Base-by-base conservation (phyloP, 2,113 vertebrate species). In the Excalfactoria chinensis region DNA sequence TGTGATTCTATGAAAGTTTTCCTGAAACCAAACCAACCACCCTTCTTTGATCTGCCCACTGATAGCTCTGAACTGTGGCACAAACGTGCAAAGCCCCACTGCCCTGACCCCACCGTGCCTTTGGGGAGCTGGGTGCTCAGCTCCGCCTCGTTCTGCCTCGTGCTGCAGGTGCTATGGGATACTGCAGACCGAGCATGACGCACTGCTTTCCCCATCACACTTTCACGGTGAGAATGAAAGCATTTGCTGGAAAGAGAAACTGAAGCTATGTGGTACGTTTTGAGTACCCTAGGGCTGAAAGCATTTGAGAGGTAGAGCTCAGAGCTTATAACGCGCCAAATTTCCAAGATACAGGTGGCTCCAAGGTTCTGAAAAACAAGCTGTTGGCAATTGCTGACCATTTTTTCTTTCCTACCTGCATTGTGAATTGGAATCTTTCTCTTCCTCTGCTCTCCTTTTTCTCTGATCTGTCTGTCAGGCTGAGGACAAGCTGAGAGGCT, bases 321-420 rank as follows among this genome's bases (percentile, higher is more conserved):
- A 3, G 51, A 30, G 34, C 17, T 6, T 1, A 4, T 34, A 0
- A 11, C 1, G 1, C 7, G 32, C 53, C 1, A 0, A 1, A 18
- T 17, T 13, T 18, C 68, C 40, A 3, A 34, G 80, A 6, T 14
- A 1, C 28, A 2, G 78, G 58, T 22, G 46, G 17, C 48, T 35
- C 44, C 1, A 64, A 15, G 62, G 34, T 15, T 26, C 77, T 43
- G 35, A 5, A 32, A 55, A 69, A 40, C 11, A 62, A 7, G 12
- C 19, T 30, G 19, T 14, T 16, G 43, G 53, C 8, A 44, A 15
- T 0, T 10, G 12, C 1, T 0, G 32, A 34, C 63, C 11, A 4
- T 48, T 68, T 64, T 41, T 12, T 37, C 4, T 53, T 19, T 64
- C 97, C 95, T 97, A 98, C 98, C 98, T 92, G 93, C 97, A 97